These are phyloP conservation scores for Platalea minor DNA, from an alignment of 2,797 vertebrate species.

Conservation along the genomic window DNA sequence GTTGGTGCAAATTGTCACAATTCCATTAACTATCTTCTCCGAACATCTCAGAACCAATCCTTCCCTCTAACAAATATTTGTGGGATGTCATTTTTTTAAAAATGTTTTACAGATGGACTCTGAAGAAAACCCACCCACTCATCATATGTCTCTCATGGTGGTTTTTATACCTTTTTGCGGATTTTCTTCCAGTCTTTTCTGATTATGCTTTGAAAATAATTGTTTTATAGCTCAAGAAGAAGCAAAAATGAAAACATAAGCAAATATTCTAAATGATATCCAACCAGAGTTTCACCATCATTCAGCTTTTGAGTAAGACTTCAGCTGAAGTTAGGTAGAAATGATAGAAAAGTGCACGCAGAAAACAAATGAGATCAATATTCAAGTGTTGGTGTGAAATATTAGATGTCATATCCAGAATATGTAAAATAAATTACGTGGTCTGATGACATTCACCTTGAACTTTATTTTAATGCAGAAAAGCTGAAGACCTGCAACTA, in stretches of 20 bases:
- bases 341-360: background rate
- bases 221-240: background rate
- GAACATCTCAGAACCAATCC: background rate
- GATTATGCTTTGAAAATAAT: background rate
- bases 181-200: constrained; percentile 12
- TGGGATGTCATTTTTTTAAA: constrained; percentile 7
- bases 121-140: constrained; percentile 67
- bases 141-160: constrained; percentile 41
- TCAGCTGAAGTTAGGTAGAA: background rate
- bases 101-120: constrained; percentile 59
- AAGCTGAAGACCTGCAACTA: background rate
- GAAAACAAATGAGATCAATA: background rate
- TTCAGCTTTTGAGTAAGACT: background rate
- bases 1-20: background rate
- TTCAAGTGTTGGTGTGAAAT: background rate
- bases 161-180: constrained; percentile 31
- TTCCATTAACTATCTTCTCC: background rate
- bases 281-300: background rate
- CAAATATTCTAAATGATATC: background rate
- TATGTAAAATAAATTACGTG: background rate
- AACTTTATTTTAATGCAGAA: background rate
- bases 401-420: background rate
- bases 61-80: constrained; percentile 5
- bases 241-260: background rate
- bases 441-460: background rate